Base-by-base conservation (phyloP, 1,140 invertebrate genomes). In the Hetaerina americana region DNA sequence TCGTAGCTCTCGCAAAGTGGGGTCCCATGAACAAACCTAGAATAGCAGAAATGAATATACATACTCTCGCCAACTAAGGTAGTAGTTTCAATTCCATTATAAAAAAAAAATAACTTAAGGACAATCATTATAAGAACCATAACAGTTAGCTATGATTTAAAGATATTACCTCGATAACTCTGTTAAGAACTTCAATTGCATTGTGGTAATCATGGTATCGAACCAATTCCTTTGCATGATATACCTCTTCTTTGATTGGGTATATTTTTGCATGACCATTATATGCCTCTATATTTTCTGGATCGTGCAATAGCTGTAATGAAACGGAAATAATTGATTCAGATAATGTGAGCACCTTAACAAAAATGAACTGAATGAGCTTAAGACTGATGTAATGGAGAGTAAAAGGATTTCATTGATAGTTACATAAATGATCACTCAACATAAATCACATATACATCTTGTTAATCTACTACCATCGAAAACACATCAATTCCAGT, bases 21-120 rank as follows among this genome's bases (percentile, higher is more conserved):
- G 81, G 28, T 95, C 87, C 96, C 96, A 99, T 3, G 96, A 94
- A 78, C 94, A 94, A 27, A 79, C 76, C 85, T 88, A 75, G 27
- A 79, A 76, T 70, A 76, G n/a, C n/a, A n/a, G n/a, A n/a, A n/a
- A n/a, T n/a, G n/a, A 27, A 79, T 76, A n/a, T n/a, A n/a, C n/a
- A n/a, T n/a, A n/a, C n/a, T n/a, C n/a, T n/a, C n/a, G n/a, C n/a
- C n/a, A n/a, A 73, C 26, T 26, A 70, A 6, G 26, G 70, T 69
- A 57, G 68, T 66, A 18, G 71, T 6, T 28, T 29, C 26, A 49
- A 66, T 10, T 0, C 22, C 69, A 29, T 27, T n/a, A 72, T 25
- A 66, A 73, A 69, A 69, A 75, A 68, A 67, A 1, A 28, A 31
- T 27, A 57, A 66, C 28, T 66, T 0, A 70, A n/a, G n/a, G n/a